phyloP scores from a whole-genome alignment of 2,797 vertebrate genomes.

The Vireo griseus region DNA sequence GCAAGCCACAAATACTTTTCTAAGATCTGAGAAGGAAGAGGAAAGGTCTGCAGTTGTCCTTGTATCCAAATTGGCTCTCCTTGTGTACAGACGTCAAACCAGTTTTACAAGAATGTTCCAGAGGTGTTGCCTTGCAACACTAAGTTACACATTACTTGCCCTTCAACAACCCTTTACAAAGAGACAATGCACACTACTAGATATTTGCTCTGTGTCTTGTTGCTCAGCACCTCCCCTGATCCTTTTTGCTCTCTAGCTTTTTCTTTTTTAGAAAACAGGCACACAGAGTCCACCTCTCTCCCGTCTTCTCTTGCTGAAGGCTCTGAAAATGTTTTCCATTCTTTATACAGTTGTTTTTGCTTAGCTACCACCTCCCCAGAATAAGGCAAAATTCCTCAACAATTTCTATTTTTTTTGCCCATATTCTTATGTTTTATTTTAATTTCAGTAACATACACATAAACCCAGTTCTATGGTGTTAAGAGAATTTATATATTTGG shows the following conservation, averaged over 20 bases:
- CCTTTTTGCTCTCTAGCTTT: neutral
- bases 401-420: neutral
- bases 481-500: neutral
- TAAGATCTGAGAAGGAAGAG: neutral
- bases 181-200: neutral
- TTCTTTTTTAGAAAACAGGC: neutral
- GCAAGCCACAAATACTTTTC: neutral
- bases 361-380: neutral
- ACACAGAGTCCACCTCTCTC: neutral
- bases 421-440: neutral
- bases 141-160: conserved; percentile 41
- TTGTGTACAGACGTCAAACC: neutral
- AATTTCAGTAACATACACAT: neutral
- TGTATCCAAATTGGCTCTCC: neutral
- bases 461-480: neutral
- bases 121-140: conserved; percentile 15
- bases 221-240: neutral
- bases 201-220: neutral
- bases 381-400: neutral
- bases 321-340: neutral
- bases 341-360: neutral
- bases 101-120: conserved; percentile 40
- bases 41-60: neutral
- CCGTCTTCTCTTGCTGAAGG: neutral
- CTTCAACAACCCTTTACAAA: conserved; percentile 6